Conservation (phyloP, 2,113 vertebrate species). For the Hymenochirus boettgeri region DNA sequence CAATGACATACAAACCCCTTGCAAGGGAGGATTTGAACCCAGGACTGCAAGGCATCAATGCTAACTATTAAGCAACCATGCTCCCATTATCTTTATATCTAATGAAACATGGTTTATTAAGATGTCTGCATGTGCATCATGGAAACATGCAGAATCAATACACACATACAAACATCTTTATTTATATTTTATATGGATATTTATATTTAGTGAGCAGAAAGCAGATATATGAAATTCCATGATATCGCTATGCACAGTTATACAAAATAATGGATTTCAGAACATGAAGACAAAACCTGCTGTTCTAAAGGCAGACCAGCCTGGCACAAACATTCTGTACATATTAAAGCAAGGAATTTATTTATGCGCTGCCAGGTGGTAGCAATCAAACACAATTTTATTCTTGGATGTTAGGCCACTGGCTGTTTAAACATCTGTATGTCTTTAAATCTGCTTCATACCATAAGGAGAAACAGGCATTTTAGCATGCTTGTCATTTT, state of each 20-base stretch:
- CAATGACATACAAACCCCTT: too few relatives aligned
- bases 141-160: too few relatives aligned
- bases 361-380: conserved; percentile 28
- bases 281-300: background rate
- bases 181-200: too few relatives aligned
- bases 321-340: conserved; percentile 2
- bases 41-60: too few relatives aligned
- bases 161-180: too few relatives aligned
- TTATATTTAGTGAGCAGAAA: background rate
- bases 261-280: conserved; percentile 19
- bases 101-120: too few relatives aligned
- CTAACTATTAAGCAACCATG: too few relatives aligned
- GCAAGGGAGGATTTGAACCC: too few relatives aligned
- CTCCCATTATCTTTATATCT: too few relatives aligned
- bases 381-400: conserved; percentile 32
- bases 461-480: conserved; percentile 27
- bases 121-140: too few relatives aligned
- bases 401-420: conserved; percentile 25
- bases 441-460: conserved; percentile 16
- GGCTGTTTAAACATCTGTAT: conserved; percentile 26
- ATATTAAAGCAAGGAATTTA: conserved; percentile 19
- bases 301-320: conserved; percentile 8
- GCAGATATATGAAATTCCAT: background rate
- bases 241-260: background rate
- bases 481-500: conserved; percentile 36